Evolutionary conservation across 2,113 vertebrate genomes (phyloP).

Genomic region (Emydura subglobosa): DNA sequence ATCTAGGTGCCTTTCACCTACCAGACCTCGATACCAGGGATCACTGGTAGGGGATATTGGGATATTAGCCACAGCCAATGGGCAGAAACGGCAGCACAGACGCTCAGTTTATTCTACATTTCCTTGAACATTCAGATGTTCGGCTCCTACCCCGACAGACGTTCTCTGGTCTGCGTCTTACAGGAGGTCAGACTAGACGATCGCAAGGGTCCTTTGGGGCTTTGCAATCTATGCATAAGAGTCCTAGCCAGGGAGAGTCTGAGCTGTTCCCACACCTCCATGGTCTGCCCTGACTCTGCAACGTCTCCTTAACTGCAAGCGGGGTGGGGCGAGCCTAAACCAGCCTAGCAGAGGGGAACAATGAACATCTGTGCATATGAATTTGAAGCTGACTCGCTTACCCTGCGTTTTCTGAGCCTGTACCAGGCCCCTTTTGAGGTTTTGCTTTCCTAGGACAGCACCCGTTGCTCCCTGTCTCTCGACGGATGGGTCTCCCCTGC

Average conservation of each 20-base stretch:
- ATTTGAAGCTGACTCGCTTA: background rate
- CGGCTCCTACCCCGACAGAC: no score
- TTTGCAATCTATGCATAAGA: background rate
- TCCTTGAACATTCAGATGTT: no score
- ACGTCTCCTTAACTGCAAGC: background rate
- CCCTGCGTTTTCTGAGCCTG: background rate
- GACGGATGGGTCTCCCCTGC: no score
- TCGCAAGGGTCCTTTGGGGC: background rate
- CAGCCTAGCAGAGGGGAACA: background rate
- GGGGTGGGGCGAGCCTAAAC: background rate
- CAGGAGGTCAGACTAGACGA: no score
- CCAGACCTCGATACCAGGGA: no score
- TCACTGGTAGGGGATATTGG: no score
- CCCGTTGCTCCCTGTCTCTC: no score
- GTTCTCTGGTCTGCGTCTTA: background rate
- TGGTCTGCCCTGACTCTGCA: background rate
- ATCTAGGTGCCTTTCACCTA: no score
- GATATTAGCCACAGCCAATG: background rate
- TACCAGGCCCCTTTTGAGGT: background rate
- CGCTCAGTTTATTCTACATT: no score
- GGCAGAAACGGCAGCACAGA: no score
- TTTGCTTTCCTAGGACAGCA: background rate
- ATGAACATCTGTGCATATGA: background rate
- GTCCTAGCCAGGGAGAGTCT: background rate
- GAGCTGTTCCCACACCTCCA: background rate